Base-by-base conservation (phyloP, 1,140 invertebrate genomes). In the Neodiprion fabricii region DNA sequence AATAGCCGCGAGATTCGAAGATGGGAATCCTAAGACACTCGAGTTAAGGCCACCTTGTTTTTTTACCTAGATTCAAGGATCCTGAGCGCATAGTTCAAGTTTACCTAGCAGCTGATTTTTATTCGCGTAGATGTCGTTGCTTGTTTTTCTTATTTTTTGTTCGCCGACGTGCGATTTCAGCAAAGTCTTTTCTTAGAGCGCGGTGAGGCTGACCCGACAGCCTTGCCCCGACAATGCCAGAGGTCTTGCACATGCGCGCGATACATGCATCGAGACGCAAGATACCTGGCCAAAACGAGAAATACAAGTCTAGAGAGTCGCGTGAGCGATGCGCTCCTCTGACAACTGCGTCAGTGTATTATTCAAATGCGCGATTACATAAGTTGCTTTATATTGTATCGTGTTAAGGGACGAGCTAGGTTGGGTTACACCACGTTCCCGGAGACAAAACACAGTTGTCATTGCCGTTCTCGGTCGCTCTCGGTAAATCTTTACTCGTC, bases 361-460 rank as follows among this genome's bases (percentile, higher is more conserved):
- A 61, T 61, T 61, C 53, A 61, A 61, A 61, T 61, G 53, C n/a
- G n/a, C 11, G 11, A 61, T 77, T 77, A 77, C 76, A 72, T 77
- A 77, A 77, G 72, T 48, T 72, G 76, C 74, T 77, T 77, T 74
- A 66, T 70, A 72, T 77, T 77, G 72, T 72, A 77, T 77, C 73
- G 72, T 70, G 76, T 77, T 77, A 77, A 61, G 53, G 73, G 70
- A 48, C 72, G 73, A 77, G 67, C 48, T 17, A 61, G 53, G 53
- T 61, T 61, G 11, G 53, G 53, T 61, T 17, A 17, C 53, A 21
- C 11, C 4, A 9, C 3, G n/a, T 5, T 17, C n/a, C 53, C n/a
- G 11, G 9, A 61, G 53, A 61, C 53, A 61, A 61, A 61, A 61
- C 53, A 12, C 53, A 14, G 5, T 61, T 61, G 53, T 61, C 53